phyloP scores from a whole-genome alignment of 2,113 vertebrate genomes.

The Macaca mulatta region DNA sequence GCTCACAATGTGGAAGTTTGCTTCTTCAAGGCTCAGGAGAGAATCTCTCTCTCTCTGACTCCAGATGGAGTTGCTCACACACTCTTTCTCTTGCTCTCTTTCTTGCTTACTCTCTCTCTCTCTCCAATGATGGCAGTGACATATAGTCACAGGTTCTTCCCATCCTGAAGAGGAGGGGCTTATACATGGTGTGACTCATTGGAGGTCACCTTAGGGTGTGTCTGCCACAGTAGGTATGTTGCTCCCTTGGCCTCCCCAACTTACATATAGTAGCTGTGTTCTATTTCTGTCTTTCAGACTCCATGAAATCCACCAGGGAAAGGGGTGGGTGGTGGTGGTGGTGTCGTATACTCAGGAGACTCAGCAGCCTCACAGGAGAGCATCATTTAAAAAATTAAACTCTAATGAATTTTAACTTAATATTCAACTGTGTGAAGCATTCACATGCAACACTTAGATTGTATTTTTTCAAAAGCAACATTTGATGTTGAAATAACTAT shows the following conservation, averaged over 20 bases:
- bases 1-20: not conserved
- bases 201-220: not conserved
- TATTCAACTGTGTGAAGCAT: not conserved
- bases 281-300: not conserved
- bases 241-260: not conserved
- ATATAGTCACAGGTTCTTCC: not conserved
- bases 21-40: not conserved
- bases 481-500: not conserved
- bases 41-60: not conserved
- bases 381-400: not conserved
- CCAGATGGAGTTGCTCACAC: not conserved
- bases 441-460: not conserved
- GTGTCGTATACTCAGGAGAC: not conserved
- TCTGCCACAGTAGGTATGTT: not conserved
- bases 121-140: not conserved
- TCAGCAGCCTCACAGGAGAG: not conserved
- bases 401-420: conserved; percentile 6
- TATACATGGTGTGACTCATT: not conserved
- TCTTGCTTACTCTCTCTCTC: not conserved
- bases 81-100: not conserved
- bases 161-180: not conserved
- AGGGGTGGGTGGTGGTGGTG: not conserved
- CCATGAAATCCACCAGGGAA: not conserved
- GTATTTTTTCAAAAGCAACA: not conserved
- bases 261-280: not conserved